Evolutionary conservation across 2,888 invertebrate species (phyloP), one percentile per base, ranked within the genome.

Genomic region (Melinaea marsaeus): DNA sequence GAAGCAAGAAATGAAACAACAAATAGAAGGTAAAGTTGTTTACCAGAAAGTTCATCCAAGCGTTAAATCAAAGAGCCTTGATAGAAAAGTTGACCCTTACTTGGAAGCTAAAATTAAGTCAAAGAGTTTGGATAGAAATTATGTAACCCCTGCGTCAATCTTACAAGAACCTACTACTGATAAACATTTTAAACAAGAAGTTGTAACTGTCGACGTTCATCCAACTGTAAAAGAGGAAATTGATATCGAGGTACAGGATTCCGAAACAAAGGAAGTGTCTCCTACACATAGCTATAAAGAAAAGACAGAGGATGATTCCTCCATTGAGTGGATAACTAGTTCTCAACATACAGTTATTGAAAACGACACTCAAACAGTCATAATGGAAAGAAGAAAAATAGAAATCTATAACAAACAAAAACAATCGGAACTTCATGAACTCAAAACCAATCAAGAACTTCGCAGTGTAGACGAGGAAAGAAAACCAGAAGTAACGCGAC

Each of bases 91-190:
- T 1, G 94, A 94, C 60, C 87, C 88, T 60, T 93, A 93, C 69
- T 87, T 92, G 48, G 90, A 91, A 66, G 84, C 93, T 1, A 92
- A 90, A 35, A 81, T 88, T 0, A 94, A 94, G 79, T 91, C 94
- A 0, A 94, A 94, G 75, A 95, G 95, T 72, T 86, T 94, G 22
- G 94, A 95, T 75, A 91, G 93, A 71, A 93, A 93, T 75, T 92
- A 94, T 72, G 88, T 92, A 3, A 89, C 88, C 33, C 88, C 91
- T 34, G 75, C 76, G 4, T 79, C 81, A 42, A 79, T 79, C 63
- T 55, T 78, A 62, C 79, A 84, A 55, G 90, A 91, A 63, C 59
- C 64, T 9, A 69, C 72, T 2, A 70, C 73, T 55, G 91, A 91
- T 47, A 90, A 85, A 60, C 88, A 92, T 76, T 88, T 86, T 68